These are phyloP conservation scores for Onychomys torridus DNA, from an alignment of 2,797 vertebrate species.

Conservation along the genomic window DNA sequence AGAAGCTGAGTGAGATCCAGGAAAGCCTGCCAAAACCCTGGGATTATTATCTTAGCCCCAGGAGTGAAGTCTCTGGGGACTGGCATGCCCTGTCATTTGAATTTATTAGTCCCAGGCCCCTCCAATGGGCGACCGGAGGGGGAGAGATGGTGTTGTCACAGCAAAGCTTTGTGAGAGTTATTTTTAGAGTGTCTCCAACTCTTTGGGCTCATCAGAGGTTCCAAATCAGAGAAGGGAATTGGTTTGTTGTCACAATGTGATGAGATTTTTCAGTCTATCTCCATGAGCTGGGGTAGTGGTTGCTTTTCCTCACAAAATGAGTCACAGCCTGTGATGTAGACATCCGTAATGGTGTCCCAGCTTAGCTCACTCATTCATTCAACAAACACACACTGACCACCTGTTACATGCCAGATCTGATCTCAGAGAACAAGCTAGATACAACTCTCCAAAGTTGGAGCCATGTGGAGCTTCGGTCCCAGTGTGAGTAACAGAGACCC, in stretches of 20 bases:
- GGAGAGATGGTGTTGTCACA: background rate
- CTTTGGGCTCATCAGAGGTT: constrained; percentile 10
- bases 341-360: background rate
- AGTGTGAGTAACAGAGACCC: background rate
- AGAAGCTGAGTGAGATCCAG: constrained; percentile 57
- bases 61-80: constrained; percentile 53
- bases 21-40: constrained; percentile 58
- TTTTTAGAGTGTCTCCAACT: constrained; percentile 57
- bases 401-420: background rate
- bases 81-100: constrained; percentile 38
- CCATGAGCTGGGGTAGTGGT: accelerated
- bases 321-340: background rate
- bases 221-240: background rate
- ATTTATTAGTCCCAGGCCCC: constrained; percentile 41
- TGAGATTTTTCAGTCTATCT: background rate
- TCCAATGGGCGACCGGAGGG: background rate
- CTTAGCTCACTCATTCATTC: background rate
- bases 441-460: background rate
- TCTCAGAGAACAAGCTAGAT: background rate
- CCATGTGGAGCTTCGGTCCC: accelerated
- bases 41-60: constrained; percentile 67
- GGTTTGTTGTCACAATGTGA: background rate
- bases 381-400: background rate
- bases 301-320: background rate
- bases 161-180: background rate